Evolutionary conservation across 2,113 vertebrate genomes (phyloP).

Genomic region (Clarias macrocephalus): DNA sequence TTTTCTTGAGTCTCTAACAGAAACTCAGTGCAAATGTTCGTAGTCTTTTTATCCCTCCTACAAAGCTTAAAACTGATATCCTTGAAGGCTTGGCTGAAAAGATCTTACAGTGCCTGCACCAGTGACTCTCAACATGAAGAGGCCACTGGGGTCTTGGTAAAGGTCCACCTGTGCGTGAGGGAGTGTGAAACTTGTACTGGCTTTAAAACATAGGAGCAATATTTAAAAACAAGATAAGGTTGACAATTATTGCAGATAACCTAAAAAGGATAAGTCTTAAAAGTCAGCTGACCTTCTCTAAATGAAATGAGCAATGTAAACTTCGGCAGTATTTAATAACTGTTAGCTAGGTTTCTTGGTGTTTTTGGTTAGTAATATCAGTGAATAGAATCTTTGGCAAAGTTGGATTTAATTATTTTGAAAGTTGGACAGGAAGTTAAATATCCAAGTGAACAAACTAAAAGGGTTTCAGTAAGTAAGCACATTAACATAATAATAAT

Average conservation of each 20-base stretch:
- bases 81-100: not conserved
- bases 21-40: not conserved
- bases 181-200: not conserved
- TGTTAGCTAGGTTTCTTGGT: not conserved
- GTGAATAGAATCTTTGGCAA: not conserved
- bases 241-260: not conserved
- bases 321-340: constrained; percentile 3
- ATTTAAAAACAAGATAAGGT: not conserved
- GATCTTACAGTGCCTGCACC: not conserved
- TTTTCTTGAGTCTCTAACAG: not conserved
- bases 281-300: not conserved
- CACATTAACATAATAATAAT: not conserved
- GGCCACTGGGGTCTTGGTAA: not conserved
- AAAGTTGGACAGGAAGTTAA: not conserved
- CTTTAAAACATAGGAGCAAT: not conserved
- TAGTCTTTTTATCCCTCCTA: not conserved
- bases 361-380: not conserved
- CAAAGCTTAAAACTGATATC: not conserved
- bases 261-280: not conserved
- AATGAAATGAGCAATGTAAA: not conserved
- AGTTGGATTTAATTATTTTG: not conserved
- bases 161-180: not conserved
- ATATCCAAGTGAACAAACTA: not conserved
- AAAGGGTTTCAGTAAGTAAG: not conserved
- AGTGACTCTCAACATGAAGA: constrained; percentile 1